Evolutionary conservation across 2,888 invertebrate genomes (phyloP), one percentile per base, ranked within the genome.

Genomic region (Globia sparganii): DNA sequence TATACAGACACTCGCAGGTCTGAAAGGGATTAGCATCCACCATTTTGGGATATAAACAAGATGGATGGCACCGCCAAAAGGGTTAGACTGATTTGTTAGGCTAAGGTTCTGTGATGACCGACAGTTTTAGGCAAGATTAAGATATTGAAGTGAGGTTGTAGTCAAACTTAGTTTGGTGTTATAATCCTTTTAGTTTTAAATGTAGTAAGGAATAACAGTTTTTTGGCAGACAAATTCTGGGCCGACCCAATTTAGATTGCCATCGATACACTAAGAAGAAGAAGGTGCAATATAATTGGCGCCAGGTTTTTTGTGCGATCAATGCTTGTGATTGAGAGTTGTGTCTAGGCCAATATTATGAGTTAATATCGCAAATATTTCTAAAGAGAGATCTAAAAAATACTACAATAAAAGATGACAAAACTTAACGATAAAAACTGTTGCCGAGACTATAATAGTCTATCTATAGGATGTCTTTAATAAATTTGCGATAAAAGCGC

Each of bases 21-120:
- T 78, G 78, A 75, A 87, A 85, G 77, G 88, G 87, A 89, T 89
- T 89, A 89, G 78, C 85, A 80, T 79, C 76, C 70, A 76, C 75
- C 75, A 69, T 78, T 84, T 86, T 78, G 75, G 73, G 76, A 77
- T 76, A 83, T 87, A 87, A 88, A 87, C 78, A 85, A 87, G 89
- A 89, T 46, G 72, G 70, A 89, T 85, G 77, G 77, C 31, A 71
- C 69, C 75, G 56, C 77, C 67, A 46, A 84, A 82, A 79, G 85
- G 86, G 81, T 80, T 76, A 49, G 58, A 49, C 80, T 84, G 89
- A 88, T 88, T 88, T 87, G 85, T 84, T 84, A 31, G 69, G 8
- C 66, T 37, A 61, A 49, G 78, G 66, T 37, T 78, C 11, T 37
- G 28, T 40, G 46, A 86, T 87, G 83, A 88, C 85, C 72, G 80